These are phyloP conservation scores for Bombus soroeensis DNA, from an alignment of 1,140 invertebrate species.

Conservation along the genomic window DNA sequence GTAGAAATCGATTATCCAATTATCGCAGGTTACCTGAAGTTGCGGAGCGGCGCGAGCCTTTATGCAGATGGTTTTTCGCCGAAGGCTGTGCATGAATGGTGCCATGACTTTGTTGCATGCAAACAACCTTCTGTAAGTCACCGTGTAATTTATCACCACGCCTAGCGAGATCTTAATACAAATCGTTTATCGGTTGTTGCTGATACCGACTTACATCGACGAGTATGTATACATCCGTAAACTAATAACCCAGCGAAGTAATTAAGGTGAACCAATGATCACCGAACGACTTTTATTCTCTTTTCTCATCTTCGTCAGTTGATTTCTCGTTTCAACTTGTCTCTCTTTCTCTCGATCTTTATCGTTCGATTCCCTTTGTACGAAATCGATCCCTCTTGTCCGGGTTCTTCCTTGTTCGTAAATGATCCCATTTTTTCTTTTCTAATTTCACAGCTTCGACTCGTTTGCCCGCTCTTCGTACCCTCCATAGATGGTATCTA, in stretches of 20 bases:
- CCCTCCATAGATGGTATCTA: neutral
- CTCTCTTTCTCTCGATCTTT: neutral
- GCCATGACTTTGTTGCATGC: constrained; percentile 1
- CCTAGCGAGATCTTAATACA: constrained; percentile 74
- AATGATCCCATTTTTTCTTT: neutral
- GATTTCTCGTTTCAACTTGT: neutral
- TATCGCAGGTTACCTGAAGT: constrained; percentile 35
- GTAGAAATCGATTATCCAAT: constrained; percentile 66
- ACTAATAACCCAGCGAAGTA: constrained; percentile 66
- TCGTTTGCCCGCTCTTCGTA: neutral
- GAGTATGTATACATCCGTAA: constrained; percentile 33
- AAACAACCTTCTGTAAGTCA: constrained; percentile 57
- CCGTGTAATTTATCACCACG: constrained; percentile 73
- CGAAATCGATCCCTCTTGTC: neutral
- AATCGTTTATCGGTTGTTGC: constrained; percentile 70
- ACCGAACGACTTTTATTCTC: constrained; percentile 44
- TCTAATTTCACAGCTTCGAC: neutral
- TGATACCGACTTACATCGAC: constrained; percentile 41
- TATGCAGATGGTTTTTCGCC: constrained; percentile 53
- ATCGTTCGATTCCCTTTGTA: neutral
- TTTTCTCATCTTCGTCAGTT: neutral
- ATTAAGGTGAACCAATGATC: constrained; percentile 63
- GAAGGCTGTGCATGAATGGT: constrained; percentile 33
- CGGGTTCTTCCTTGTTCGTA: neutral
- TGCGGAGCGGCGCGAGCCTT: neutral